phyloP scores from a whole-genome alignment of 1,140 invertebrate genomes.

The Saccostrea cuccullata region DNA sequence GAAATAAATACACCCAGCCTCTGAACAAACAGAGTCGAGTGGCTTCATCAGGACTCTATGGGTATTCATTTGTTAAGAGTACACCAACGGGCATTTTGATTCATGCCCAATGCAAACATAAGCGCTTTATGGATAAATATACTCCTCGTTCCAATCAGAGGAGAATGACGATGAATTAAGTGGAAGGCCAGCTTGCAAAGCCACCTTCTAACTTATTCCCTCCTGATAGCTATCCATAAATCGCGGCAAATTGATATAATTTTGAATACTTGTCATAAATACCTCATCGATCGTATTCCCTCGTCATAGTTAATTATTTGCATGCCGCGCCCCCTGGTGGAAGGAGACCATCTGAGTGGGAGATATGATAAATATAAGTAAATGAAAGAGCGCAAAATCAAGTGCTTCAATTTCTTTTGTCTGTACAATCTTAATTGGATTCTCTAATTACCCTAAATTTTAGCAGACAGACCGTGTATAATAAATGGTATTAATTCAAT shows the following conservation, averaged over 20 bases:
- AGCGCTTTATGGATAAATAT: not conserved
- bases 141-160: not conserved
- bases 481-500: conserved; percentile 36
- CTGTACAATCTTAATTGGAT: not conserved
- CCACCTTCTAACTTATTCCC: not conserved
- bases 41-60: not conserved
- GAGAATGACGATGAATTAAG: not conserved
- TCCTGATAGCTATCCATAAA: not conserved
- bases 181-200: not conserved
- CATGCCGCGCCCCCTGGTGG: not conserved
- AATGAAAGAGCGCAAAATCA: not conserved
- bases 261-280: conserved; percentile 16
- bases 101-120: not conserved
- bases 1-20: not conserved
- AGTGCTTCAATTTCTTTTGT: not conserved
- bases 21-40: not conserved
- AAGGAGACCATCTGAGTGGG: conserved; percentile 11
- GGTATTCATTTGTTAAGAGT: not conserved
- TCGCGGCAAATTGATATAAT: conserved; percentile 26
- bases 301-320: not conserved
- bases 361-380: conserved; percentile 37
- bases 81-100: not conserved
- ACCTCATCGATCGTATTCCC: conserved; percentile 9
- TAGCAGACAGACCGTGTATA: not conserved
- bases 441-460: not conserved